Evolutionary conservation across 2,113 vertebrate species (phyloP).

Genomic region (Puntigrus tetrazona): DNA sequence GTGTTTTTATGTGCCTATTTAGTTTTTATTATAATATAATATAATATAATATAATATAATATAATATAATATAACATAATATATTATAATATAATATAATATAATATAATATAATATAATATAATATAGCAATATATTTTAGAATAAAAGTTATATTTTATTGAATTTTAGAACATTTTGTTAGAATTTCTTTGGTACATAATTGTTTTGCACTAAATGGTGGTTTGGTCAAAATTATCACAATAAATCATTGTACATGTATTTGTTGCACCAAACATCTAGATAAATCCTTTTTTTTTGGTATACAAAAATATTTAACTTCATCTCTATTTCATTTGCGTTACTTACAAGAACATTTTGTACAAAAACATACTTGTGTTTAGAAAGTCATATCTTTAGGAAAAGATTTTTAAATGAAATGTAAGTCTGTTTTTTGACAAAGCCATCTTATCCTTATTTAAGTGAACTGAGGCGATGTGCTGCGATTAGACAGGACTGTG

Average conservation of each 20-base stretch:
- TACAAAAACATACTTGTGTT: background rate
- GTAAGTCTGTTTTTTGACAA: background rate
- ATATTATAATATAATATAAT: too few species aligned
- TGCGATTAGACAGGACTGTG: conserved; percentile 6
- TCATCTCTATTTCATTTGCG: background rate
- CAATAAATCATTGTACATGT: background rate
- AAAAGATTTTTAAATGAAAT: background rate
- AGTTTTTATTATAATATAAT: too few species aligned
- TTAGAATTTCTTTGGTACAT: too few species aligned
- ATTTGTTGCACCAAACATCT: background rate
- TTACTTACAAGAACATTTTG: background rate
- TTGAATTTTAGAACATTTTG: too few species aligned
- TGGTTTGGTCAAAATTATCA: background rate
- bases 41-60: too few species aligned
- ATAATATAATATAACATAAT: too few species aligned
- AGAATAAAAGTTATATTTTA: background rate
- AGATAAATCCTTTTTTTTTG: background rate
- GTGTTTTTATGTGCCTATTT: too few species aligned
- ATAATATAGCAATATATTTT: background rate
- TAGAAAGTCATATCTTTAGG: background rate
- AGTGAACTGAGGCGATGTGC: background rate
- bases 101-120: too few species aligned
- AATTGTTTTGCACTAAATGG: background rate
- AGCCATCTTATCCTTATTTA: background rate
- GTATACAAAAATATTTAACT: background rate